Base-by-base conservation (phyloP, 2,888 invertebrate species). In the Apocheima hispidaria region DNA sequence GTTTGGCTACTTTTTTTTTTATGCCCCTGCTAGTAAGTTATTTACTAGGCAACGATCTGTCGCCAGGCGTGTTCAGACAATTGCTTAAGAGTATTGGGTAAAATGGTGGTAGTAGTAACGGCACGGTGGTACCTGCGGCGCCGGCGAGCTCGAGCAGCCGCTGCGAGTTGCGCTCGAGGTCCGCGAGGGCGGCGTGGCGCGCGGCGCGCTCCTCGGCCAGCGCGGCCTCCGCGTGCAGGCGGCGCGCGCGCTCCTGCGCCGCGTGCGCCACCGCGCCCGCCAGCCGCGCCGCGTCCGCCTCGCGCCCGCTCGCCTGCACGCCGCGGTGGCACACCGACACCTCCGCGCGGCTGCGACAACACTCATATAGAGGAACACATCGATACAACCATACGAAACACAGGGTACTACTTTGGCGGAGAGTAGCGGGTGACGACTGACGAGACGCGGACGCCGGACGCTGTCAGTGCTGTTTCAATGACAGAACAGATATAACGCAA, bases 121-220 rank as follows among this genome's bases (percentile, higher is more conserved):
- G 21, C 21, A 20, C 2, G 12, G 4, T 6, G n/a, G 41, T 21
- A 41, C 41, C 41, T 77, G 87, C 84, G 76, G 87, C 82, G 71
- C 94, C 85, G 79, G 86, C 91, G 73, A 94, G 92, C 41, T 94
- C 95, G 69, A 96, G 88, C 38, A 97, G 94, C 51, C 96, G 90
- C 74, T 95, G 95, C 18, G 96, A 95, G 81, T 97, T 97, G 66
- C 94, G 92, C 71, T 96, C 95, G 44, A 97, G 86, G 82, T 97
- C 96, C 14, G 95, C 94, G 74, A 95, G 94, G 59, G 96, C 95
- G 3, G 95, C 95, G n/a, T 95, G 93, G 55, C 97, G 94, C 60
- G 96, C 96, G 9, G 95, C 94, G 2, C 94, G 93, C 75, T 97
- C 97, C 12, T 95, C 95, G 36, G 94, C 94, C 69, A 96, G 84